Percentiles rank a stretch among this genome's conserved stretches.
Conservation (phyloP, 2,797 vertebrate genomes). For the Tolypeutes matacus region DNA sequence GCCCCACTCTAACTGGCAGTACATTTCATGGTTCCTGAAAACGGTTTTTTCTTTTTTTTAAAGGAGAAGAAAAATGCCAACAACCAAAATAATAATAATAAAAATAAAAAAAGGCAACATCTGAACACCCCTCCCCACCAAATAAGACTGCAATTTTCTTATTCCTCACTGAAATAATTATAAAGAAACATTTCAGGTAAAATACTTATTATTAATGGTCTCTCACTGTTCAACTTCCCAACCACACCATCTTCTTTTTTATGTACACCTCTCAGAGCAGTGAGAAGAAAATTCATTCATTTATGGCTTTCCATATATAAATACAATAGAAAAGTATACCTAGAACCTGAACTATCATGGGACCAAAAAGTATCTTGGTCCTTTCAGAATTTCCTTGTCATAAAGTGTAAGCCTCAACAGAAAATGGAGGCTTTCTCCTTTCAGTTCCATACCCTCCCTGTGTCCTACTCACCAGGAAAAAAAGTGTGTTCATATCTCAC, state of each 20-base stretch:
- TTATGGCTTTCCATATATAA: constrained; percentile 78
- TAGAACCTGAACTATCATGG: constrained; percentile 61
- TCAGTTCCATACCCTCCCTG: constrained; percentile 39
- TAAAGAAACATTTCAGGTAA: constrained; percentile 62
- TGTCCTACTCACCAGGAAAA: constrained; percentile 67
- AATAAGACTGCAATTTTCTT: constrained; percentile 11
- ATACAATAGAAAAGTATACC: constrained; percentile 62
- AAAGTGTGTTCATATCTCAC: constrained; percentile 66
- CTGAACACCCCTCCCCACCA: background rate
- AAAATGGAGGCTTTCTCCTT: constrained; percentile 45
- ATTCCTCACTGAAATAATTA: constrained; percentile 67
- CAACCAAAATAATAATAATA: background rate
- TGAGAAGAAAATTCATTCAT: constrained; percentile 67
- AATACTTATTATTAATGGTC: constrained; percentile 42
- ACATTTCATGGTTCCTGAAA: constrained; percentile 23
- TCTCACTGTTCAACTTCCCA: constrained; percentile 30
- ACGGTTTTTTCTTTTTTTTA: constrained; percentile 27
- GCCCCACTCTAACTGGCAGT: constrained; percentile 8
- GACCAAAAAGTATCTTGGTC: constrained; percentile 58
- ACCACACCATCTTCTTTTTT: constrained; percentile 32
- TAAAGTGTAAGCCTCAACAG: constrained; percentile 28
- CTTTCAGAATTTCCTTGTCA: constrained; percentile 57
- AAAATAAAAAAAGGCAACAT: constrained; percentile 36
- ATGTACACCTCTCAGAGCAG: constrained; percentile 37
- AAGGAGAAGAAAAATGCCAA: constrained; percentile 52